Base-by-base conservation (phyloP, 2,797 vertebrate genomes). In the Lutjanus argentimaculatus region DNA sequence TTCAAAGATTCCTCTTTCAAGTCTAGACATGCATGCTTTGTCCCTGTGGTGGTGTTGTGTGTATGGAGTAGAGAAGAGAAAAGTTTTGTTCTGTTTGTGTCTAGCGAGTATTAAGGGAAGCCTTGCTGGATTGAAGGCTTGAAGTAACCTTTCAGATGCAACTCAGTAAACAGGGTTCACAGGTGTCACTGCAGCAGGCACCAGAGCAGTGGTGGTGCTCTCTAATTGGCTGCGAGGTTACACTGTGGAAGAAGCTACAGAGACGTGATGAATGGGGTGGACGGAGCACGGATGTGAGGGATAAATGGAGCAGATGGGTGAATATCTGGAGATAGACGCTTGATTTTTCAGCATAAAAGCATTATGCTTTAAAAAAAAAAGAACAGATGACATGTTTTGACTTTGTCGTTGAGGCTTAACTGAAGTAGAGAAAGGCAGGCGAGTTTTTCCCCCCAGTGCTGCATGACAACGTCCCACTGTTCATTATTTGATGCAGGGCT, bases 161-260 rank as follows among this genome's bases (percentile, higher is more conserved):
- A 87, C 76, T 69, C 73, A 36, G 92, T 87, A 91, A 92, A 90
- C 89, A 85, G 77, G 86, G 92, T 92, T 92, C 84, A 84, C 67
- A 87, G 90, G 89, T 92, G 90, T 92, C 86, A 74, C 77, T 42
- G 75, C 77, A 56, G 87, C 85, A 45, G 68, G 71, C 85, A 61
- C 42, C 75, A 6, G 75, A 85, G 80, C 83, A 53, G 65, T 74
- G 84, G 79, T 70, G 63, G 51, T 79, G 89, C 85, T 89, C 81
- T 91, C 75, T 94, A 94, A 94, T 94, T 93, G 91, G 92, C 90
- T 67, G n/a, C 55, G 42, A 74, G 87, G 87, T 86, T 76, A 70
- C 76, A 74, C 75, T 43, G 78, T 63, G 64, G 72, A 68, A 56
- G 48, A 76, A 43, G 76, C 79, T n/a, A 67, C 78, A 58, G 68